Evolutionary conservation across 2,888 invertebrate genomes (phyloP), one percentile per base, ranked within the genome.

Genomic region (Standfussiana lucernea): DNA sequence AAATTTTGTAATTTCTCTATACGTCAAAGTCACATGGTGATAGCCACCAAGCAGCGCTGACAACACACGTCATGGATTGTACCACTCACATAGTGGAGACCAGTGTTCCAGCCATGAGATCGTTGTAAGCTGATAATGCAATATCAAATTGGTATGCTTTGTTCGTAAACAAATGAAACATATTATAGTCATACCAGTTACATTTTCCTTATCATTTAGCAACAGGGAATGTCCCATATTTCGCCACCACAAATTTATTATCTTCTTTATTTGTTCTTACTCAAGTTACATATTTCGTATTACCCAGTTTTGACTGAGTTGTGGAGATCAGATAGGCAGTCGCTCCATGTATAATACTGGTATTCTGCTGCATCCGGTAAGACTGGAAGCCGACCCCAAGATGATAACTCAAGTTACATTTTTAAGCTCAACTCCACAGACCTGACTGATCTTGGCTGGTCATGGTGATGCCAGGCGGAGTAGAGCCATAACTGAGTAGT

Each of bases 1-100:
- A 35, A 28, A 37, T 66, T 18, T 65, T 28, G 35, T 56, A 61
- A 72, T 73, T 70, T 79, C 15, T 50, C 37, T 18, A 56, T 66
- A 6, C 21, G 8, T 11, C 32, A 32, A 59, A 37, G 37, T 45
- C 24, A 59, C 21, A 61, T 61, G 59, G 28, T 21, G 21, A 21
- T 4, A 4, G 1, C 10, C 18, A 59, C 18, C 32, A 61, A 61
- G 4, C 21, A 32, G 21, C 21, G 35, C 1, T 18, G 3, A 3
- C 8, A n/a, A n/a, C n/a, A n/a, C 8, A 59, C 8, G 3, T 59
- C 21, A 21, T 21, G 7, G 8, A 28, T 18, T 56, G 7, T 28
- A 28, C 7, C 28, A n/a, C n/a, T n/a, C n/a, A 42, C 13, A 11
- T 1, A 13, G 42, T 10, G 10, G 8, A 1, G 11, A 11, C 42